Evolutionary conservation across 2,888 invertebrate species (phyloP).

Genomic region (Drosophila putrida): DNA sequence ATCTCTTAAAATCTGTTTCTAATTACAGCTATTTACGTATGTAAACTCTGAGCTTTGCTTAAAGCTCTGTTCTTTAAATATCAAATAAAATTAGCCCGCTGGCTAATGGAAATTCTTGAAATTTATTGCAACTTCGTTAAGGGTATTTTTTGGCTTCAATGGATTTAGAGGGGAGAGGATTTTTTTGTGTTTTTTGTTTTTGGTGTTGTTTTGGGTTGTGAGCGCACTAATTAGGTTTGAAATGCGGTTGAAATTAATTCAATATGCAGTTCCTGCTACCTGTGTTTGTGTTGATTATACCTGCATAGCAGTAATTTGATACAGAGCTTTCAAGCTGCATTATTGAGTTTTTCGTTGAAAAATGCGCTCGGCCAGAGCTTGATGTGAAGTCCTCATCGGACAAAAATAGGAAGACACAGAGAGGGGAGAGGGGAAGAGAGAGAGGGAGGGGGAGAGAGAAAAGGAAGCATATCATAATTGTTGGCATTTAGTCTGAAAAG

Average conservation of each 20-base stretch:
- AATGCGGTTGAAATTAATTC: conserved; percentile 26
- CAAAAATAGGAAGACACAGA: not conserved
- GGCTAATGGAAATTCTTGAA: not conserved
- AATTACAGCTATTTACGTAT: conserved; percentile 1
- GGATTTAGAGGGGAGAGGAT: not conserved
- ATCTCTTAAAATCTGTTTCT: not conserved
- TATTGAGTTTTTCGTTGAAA: not conserved
- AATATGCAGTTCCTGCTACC: conserved; percentile 12
- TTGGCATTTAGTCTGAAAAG: too few species aligned
- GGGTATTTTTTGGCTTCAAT: not conserved
- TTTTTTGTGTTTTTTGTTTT: not conserved
- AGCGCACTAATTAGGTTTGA: conserved; percentile 19
- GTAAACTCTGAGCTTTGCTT: not conserved
- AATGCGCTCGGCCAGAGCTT: not conserved
- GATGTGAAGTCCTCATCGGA: not conserved
- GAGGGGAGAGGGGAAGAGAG: not conserved
- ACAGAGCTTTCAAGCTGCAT: not conserved
- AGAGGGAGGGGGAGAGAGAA: not conserved
- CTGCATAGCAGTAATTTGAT: not conserved
- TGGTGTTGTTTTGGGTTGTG: not conserved
- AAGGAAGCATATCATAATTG: too few species aligned
- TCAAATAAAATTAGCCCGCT: too few species aligned
- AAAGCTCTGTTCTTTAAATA: not conserved
- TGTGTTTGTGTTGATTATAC: not conserved
- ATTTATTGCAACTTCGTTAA: not conserved